Conservation (phyloP, 2,797 vertebrate genomes). For the Cetoscarus ocellatus region DNA sequence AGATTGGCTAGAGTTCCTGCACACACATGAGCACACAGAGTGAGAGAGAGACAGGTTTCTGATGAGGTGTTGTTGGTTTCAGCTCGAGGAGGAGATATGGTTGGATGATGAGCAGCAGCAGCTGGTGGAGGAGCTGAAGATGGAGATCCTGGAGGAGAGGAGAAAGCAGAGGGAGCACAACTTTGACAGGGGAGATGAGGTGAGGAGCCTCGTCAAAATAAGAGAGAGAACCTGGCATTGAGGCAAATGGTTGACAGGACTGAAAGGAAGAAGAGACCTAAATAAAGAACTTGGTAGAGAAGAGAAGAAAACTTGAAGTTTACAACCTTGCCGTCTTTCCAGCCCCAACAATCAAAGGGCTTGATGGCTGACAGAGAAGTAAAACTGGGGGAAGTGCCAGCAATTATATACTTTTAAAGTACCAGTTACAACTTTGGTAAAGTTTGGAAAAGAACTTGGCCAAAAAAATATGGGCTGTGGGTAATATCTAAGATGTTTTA, state of each 20-base stretch:
- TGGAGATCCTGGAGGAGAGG: conserved; percentile 92
- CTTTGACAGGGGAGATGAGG: conserved; percentile 76
- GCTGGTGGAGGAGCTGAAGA: conserved; percentile 94
- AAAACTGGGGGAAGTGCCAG: too few relatives aligned
- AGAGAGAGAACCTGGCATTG: conserved; percentile 2
- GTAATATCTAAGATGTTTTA: too few relatives aligned
- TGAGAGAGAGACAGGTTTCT: conserved; percentile 35
- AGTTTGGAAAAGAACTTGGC: too few relatives aligned
- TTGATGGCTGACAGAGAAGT: too few relatives aligned
- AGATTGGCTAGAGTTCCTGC: conserved; percentile 40
- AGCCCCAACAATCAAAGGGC: not conserved
- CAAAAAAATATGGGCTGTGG: too few relatives aligned
- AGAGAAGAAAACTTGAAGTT: not conserved
- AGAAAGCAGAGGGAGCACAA: conserved; percentile 72
- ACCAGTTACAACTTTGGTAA: too few relatives aligned
- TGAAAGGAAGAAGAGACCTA: not conserved
- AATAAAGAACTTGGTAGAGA: not conserved
- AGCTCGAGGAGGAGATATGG: conserved; percentile 96
- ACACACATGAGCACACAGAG: conserved; percentile 14
- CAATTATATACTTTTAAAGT: too few relatives aligned
- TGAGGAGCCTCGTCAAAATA: conserved; percentile 57
- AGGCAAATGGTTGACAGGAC: not conserved
- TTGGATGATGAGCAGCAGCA: conserved; percentile 95
- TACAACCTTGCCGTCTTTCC: not conserved
- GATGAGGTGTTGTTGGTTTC: conserved; percentile 73